Conservation (phyloP, 2,888 invertebrate species). For the Acronicta leporina region DNA sequence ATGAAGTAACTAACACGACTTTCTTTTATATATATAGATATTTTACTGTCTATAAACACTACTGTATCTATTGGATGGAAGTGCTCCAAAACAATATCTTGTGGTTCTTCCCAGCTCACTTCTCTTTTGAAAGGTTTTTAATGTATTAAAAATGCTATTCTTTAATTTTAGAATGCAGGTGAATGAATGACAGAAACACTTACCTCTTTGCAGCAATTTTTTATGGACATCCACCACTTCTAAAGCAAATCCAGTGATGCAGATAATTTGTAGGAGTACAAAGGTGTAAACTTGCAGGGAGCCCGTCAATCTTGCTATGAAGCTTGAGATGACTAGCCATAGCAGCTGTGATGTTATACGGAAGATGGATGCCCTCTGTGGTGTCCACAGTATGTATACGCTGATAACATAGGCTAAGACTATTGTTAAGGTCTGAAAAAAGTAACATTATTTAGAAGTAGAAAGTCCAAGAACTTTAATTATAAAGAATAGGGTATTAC, state of each 20-base stretch:
- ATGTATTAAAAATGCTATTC: no score
- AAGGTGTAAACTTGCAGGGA: conserved; percentile 94
- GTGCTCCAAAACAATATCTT: no score
- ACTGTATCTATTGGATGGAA: no score
- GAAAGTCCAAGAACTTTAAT: no score
- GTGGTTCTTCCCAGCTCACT: no score
- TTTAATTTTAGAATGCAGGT: no score
- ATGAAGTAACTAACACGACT: no score
- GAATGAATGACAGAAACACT: conserved; percentile 6
- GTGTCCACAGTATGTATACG: conserved; percentile 93
- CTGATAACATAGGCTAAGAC: conserved; percentile 92
- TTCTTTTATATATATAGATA: no score
- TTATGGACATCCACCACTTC: conserved; percentile 90
- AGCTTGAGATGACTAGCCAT: conserved; percentile 94
- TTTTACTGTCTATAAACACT: neutral
- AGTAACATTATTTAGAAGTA: no score
- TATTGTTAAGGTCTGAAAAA: conserved; percentile 91
- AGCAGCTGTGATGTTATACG: conserved; percentile 91
- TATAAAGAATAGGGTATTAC: no score
- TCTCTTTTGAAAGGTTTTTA: no score
- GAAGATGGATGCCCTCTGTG: conserved; percentile 91
- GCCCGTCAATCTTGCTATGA: conserved; percentile 93
- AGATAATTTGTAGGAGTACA: conserved; percentile 90
- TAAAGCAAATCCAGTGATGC: conserved; percentile 90
- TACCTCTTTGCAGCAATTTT: conserved; percentile 84